phyloP scores from a whole-genome alignment of 2,888 invertebrate genomes.

The Lasioglossum oenotherae region DNA sequence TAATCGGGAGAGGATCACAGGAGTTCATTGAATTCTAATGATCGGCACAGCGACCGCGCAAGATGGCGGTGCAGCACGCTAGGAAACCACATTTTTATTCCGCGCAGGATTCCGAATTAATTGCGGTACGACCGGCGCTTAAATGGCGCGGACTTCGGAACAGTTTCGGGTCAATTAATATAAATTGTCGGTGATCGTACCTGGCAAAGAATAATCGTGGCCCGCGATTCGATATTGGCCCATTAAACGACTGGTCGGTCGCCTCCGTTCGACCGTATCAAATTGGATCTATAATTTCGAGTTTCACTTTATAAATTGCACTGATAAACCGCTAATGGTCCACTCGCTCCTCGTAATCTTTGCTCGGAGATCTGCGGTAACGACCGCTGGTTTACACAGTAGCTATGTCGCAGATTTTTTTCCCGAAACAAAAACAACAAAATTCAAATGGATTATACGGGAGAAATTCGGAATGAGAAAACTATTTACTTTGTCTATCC shows the following conservation, averaged over 20 bases:
- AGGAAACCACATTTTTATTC: not conserved
- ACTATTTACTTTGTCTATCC: no score
- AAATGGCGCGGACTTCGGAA: not conserved
- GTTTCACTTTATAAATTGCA: slow-evolving; percentile 54
- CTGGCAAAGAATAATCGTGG: slow-evolving; percentile 35
- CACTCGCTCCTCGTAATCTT: slow-evolving; percentile 32
- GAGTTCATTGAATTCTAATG: not conserved
- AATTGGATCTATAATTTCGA: slow-evolving; percentile 42
- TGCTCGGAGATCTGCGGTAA: slow-evolving; percentile 16
- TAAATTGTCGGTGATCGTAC: slow-evolving; percentile 38
- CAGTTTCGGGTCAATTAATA: slow-evolving; percentile 34
- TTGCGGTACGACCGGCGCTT: not conserved
- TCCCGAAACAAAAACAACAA: not conserved
- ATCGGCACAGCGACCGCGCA: not conserved
- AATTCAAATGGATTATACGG: not conserved
- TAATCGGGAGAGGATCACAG: not conserved
- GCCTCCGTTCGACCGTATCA: slow-evolving; percentile 22
- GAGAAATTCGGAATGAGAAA: not conserved
- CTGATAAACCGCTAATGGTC: slow-evolving; percentile 47
- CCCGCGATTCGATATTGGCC: slow-evolving; percentile 25
- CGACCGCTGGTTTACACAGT: slow-evolving; percentile 15
- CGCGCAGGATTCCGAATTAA: slow-evolving; percentile 16
- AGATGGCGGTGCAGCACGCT: not conserved
- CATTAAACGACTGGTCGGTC: slow-evolving; percentile 35
- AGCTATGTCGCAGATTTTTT: not conserved